phyloP scores from a whole-genome alignment of 2,888 invertebrate species.

The Drosophila atripex region DNA sequence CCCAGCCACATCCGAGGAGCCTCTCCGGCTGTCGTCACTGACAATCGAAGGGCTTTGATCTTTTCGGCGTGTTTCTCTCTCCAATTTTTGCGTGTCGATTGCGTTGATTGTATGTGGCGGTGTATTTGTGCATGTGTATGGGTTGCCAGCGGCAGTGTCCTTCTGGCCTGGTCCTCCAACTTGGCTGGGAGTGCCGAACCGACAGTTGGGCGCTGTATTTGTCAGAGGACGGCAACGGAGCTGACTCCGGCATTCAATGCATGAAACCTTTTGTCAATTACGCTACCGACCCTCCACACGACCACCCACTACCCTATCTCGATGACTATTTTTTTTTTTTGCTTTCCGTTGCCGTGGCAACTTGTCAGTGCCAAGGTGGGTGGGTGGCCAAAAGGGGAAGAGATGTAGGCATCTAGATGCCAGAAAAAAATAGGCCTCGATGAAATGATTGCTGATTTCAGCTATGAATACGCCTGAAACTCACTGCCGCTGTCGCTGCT shows the following conservation, averaged over 20 bases:
- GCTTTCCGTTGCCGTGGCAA: constrained; percentile 26
- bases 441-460: constrained; percentile 80
- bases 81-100: constrained; percentile 75
- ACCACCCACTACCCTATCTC: constrained; percentile 29
- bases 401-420: not conserved
- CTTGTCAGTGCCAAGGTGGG: constrained; percentile 41
- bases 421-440: constrained; percentile 61
- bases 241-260: constrained; percentile 67
- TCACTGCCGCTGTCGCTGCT: constrained; percentile 27
- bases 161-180: constrained; percentile 11
- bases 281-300: constrained; percentile 45
- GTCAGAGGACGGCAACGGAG: constrained; percentile 51
- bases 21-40: constrained; percentile 52
- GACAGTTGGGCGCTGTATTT: constrained; percentile 68
- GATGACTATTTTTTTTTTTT: constrained; percentile 18
- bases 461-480: constrained; percentile 48
- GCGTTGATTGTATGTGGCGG: constrained; percentile 42
- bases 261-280: constrained; percentile 80
- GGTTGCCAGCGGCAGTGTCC: constrained; percentile 39
- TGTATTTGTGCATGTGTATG: constrained; percentile 6
- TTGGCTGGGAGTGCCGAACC: constrained; percentile 36
- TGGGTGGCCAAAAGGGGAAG: not conserved
- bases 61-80: constrained; percentile 66
- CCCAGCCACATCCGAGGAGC: constrained; percentile 18
- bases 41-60: constrained; percentile 77